Base-by-base conservation (phyloP, 2,888 invertebrate species). In the Luperina testacea region DNA sequence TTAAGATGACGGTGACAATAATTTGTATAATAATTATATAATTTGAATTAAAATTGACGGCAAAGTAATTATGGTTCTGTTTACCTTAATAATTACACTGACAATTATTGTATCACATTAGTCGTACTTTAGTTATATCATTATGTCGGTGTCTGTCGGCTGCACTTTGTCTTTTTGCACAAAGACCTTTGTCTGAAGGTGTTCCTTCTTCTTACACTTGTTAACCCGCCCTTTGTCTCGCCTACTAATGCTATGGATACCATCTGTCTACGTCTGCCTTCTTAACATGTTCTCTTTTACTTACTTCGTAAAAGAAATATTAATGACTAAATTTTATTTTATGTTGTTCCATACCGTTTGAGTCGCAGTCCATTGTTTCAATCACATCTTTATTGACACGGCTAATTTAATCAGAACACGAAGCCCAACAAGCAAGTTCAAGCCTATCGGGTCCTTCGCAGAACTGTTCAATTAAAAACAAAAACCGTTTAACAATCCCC, bases 401-500 rank as follows among this genome's bases (percentile, higher is more conserved):
- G 59, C 78, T 70, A 86, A 83, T 71, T 72, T 51, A 68, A 72
- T 38, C 57, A 65, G 65, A 75, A 72, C 72, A 71, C 75, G 75
- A 78, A 84, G 48, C 79, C 76, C 76, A 82, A 83, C 79, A 78
- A 88, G 80, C 83, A 83, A 88, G 78, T 86, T 85, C 72, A 81
- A 78, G 77, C 85, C 81, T 84, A 86, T 85, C 81, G 83, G 69
- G 57, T 81, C 71, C 65, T 78, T 84, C 87, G 82, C 85, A 88
- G 88, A 89, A 89, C 85, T 87, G 88, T 92, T 91, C 92, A 92
- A 94, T 94, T 92, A 90, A 91, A 94, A 94, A 94, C 94, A 93
- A 93, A 92, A 94, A 93, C 92, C 93, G 91, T 93, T 93, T 90
- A 94, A 93, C 94, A 93, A 94, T 91, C 90, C 89, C 89, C 91